These are phyloP conservation scores for Australoheros facetus DNA, from an alignment of 2,797 vertebrate species.

Conservation along the genomic window DNA sequence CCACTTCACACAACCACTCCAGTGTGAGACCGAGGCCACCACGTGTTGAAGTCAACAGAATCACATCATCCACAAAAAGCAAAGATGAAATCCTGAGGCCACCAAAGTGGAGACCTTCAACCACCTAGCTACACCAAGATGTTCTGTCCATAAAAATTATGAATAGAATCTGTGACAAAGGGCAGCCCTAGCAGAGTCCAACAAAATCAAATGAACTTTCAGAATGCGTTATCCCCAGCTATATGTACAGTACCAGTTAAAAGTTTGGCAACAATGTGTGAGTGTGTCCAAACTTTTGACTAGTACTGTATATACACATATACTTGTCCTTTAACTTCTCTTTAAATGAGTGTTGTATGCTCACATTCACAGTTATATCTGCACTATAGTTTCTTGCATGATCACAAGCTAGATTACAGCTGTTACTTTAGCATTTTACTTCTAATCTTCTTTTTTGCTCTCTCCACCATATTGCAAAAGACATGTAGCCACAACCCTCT, in stretches of 20 bases:
- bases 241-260: background rate
- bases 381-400: background rate
- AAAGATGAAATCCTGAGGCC: no score
- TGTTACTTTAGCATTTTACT: background rate
- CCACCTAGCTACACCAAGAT: no score
- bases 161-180: no score
- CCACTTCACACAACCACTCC: no score
- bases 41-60: no score
- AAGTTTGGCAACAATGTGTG: no score
- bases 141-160: no score
- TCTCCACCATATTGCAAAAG: slow-evolving; percentile 6
- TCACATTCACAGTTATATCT: background rate
- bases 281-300: no score
- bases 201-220: background rate
- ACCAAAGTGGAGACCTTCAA: no score
- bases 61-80: no score
- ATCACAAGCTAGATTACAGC: slow-evolving; percentile 7
- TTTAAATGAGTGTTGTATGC: background rate
- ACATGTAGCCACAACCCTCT: background rate
- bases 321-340: slow-evolving; percentile 7
- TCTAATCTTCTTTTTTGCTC: background rate
- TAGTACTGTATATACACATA: background rate
- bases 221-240: slow-evolving; percentile 11
- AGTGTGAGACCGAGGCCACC: no score
- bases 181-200: no score